Evolutionary conservation across 2,888 invertebrate species (phyloP).

Genomic region (Oxycera nigricornis): DNA sequence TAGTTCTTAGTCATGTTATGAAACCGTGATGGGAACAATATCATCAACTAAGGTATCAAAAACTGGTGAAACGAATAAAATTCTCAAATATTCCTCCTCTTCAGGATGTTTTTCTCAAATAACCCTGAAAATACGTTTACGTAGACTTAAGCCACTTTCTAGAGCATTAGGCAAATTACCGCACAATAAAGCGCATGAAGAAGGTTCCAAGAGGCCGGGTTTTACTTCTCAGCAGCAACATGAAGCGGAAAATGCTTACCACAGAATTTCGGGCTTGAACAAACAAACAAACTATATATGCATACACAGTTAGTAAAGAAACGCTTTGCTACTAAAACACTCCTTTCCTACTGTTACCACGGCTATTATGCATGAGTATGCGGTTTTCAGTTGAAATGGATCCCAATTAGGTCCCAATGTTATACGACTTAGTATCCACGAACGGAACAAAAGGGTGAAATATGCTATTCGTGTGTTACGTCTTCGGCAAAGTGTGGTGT

Average conservation of each 20-base stretch:
- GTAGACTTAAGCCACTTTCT: background rate
- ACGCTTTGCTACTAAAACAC: background rate
- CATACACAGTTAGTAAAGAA: background rate
- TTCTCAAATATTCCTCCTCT: too few relatives aligned
- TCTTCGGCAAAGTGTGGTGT: constrained; percentile 26
- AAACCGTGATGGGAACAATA: too few relatives aligned
- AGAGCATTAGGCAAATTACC: constrained; percentile 23
- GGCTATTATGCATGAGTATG: constrained; percentile 45
- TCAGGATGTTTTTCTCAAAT: too few relatives aligned
- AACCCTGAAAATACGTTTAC: too few relatives aligned
- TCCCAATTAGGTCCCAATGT: constrained; percentile 46
- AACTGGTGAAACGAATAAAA: too few relatives aligned
- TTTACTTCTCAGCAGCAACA: background rate
- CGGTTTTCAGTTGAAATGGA: constrained; percentile 46
- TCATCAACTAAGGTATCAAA: too few relatives aligned
- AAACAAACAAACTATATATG: constrained; percentile 23
- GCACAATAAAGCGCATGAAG: constrained; percentile 13
- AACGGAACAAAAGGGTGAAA: constrained; percentile 45
- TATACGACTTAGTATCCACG: constrained; percentile 23
- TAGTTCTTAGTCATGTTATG: too few relatives aligned
- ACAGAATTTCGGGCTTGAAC: constrained; percentile 26
- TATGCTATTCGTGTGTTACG: constrained; percentile 42
- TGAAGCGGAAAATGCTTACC: constrained; percentile 7
- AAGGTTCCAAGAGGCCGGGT: background rate
- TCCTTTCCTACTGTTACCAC: background rate